Conservation (phyloP, 2,797 vertebrate species). For the Orestias chungarensis region DNA sequence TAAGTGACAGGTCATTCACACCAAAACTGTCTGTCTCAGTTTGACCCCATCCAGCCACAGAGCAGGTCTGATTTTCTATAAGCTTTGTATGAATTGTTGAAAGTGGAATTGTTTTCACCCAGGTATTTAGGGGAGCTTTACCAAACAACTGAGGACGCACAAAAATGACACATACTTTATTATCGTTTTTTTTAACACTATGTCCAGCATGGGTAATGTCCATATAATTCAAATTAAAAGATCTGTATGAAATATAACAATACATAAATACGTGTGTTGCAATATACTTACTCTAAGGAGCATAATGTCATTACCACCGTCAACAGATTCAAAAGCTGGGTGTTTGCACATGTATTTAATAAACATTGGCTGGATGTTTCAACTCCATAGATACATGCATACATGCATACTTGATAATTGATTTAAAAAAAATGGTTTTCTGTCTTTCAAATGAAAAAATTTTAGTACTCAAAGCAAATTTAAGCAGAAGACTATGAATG, state of each 20-base stretch:
- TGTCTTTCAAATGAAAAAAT: no score
- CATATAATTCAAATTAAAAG: no score
- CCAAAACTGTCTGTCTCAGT: accelerated
- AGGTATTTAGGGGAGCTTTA: conserved; percentile 15
- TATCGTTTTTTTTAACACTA: no score
- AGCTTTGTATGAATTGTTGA: background rate
- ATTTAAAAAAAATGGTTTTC: no score
- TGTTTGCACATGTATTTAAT: conserved; percentile 24
- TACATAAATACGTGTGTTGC: no score
- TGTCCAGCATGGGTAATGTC: no score
- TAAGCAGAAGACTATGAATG: no score
- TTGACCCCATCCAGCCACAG: conserved; percentile 51
- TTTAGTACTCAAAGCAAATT: no score
- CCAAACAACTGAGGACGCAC: conserved; percentile 40
- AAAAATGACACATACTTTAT: background rate
- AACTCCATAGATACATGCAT: no score
- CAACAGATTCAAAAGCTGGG: accelerated
- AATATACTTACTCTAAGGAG: conserved; percentile 70
- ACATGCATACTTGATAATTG: no score
- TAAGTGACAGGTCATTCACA: no score
- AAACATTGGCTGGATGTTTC: background rate
- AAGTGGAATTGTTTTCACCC: conserved; percentile 9
- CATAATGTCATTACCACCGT: conserved; percentile 61
- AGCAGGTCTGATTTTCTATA: conserved; percentile 21
- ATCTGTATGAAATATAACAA: no score